Base-by-base conservation (phyloP, 2,797 vertebrate species). In the Notamacropus eugenii region DNA sequence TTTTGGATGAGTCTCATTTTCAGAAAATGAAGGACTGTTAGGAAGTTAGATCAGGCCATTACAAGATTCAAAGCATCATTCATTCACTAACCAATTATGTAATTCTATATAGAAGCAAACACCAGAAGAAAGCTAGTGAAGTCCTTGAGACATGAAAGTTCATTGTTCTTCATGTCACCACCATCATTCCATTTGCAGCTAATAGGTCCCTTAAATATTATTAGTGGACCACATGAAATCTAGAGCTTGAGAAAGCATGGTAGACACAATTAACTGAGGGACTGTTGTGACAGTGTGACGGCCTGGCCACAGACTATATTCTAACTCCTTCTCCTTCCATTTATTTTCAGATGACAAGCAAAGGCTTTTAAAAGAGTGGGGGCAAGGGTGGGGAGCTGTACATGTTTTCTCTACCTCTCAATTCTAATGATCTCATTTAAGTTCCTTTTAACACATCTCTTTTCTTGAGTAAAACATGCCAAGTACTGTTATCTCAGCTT, bases 1-100 rank as follows among this genome's bases (percentile, higher is more conserved):
- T 97, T 97, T 95, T 57, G 97, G 97, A 92, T 96, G 93, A 97
- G 95, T 54, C 55, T 96, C 96, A 96, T 96, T 94, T 95, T 97
- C 67, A 54, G 94, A 98, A 98, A 94, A 93, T 67, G 91, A 97
- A 96, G 93, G 96, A 58, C 92, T 94, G 93, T 94, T 95, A 94
- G 96, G 93, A 97, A 97, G 93, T 94, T 62, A 95, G 94, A 91
- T 82, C 67, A 19, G 54, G 93, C 93, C 96, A 93, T 96, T 95
- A 93, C 93, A 91, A 90, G 91, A 96, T 96, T 91, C 95, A 95
- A 97, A 91, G 93, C 96, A 74, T 96, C 94, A 91, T 74, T 54
- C 90, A 34, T 95, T 93, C 54, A 58, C 95, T 94, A 27, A 95
- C 93, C 97, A 95, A 92, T 93, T 95, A 95, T 96, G 96, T 97